phyloP scores from a whole-genome alignment of 1,140 invertebrate species.

The Cataglyphis hispanica region DNA sequence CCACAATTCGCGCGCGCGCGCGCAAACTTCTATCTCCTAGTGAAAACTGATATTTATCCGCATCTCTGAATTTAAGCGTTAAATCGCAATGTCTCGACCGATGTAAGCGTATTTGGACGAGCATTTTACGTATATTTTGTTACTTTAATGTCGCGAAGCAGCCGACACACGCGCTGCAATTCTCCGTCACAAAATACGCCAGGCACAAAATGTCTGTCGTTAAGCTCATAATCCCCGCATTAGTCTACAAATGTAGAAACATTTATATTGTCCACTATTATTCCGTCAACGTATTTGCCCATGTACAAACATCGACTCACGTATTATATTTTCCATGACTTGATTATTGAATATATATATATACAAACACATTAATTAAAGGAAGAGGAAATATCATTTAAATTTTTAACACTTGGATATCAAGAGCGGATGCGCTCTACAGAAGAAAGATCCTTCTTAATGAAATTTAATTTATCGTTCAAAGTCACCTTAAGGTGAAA shows the following conservation, averaged over 20 bases:
- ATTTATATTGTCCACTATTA: constrained; percentile 2
- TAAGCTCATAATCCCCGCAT: constrained; percentile 53
- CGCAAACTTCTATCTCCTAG: neutral
- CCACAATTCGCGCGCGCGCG: neutral
- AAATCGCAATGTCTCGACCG: constrained; percentile 5
- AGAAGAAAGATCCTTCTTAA: constrained; percentile 15
- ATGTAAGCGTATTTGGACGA: neutral
- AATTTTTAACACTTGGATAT: constrained; percentile 1
- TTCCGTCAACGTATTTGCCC: constrained; percentile 30
- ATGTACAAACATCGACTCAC: neutral
- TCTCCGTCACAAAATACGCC: constrained; percentile 22
- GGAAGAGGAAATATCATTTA: constrained; percentile 26
- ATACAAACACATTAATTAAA: constrained; percentile 46
- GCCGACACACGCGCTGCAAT: constrained; percentile 7
- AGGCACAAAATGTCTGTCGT: constrained; percentile 45
- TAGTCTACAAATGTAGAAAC: constrained; percentile 43
- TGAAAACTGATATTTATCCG: constrained; percentile 28
- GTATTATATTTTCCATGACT: constrained; percentile 23
- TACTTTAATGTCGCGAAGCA: neutral
- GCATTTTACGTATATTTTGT: constrained; percentile 23
- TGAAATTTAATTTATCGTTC: constrained; percentile 55
- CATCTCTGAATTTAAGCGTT: constrained; percentile 40
- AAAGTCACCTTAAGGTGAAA: constrained; percentile 53
- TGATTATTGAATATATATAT: constrained; percentile 12
- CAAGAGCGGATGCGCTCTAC: constrained; percentile 11